Evolutionary conservation across 1,140 invertebrate genomes (phyloP).

Genomic region (Drosophila virilis): DNA sequence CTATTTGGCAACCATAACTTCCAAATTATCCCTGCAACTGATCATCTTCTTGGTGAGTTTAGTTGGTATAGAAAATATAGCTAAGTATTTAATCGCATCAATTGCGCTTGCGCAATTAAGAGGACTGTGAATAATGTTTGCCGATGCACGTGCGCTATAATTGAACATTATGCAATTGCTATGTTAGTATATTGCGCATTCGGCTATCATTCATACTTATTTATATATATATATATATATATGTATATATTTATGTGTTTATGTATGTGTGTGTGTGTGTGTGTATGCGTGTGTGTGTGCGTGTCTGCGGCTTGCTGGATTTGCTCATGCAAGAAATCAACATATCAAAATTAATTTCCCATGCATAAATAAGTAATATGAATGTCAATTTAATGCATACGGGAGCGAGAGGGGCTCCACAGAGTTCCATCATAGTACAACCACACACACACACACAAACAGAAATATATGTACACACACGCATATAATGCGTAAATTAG

Average conservation of each 20-base stretch:
- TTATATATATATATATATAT: not conserved
- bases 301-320: conserved; percentile 46
- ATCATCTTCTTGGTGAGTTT: too few relatives aligned
- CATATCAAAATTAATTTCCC: conserved; percentile 81
- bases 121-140: not conserved
- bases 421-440: conserved; percentile 29
- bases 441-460: conserved; percentile 15
- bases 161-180: conserved; percentile 3
- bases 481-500: conserved; percentile 28
- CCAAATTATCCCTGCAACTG: too few relatives aligned
- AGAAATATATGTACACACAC: conserved; percentile 5
- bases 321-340: conserved; percentile 79
- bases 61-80: too few relatives aligned
- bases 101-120: too few relatives aligned
- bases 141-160: not conserved
- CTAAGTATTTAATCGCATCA: too few relatives aligned
- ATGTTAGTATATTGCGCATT: not conserved
- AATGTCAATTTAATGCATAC: conserved; percentile 79
- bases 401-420: conserved; percentile 11
- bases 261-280: conserved; percentile 7
- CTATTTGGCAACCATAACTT: too few relatives aligned
- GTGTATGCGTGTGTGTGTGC: conserved; percentile 7
- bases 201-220: not conserved
- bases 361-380: conserved; percentile 82
- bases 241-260: not conserved